Base-by-base conservation (phyloP, 2,113 vertebrate species). In the Acanthochromis polyacanthus region DNA sequence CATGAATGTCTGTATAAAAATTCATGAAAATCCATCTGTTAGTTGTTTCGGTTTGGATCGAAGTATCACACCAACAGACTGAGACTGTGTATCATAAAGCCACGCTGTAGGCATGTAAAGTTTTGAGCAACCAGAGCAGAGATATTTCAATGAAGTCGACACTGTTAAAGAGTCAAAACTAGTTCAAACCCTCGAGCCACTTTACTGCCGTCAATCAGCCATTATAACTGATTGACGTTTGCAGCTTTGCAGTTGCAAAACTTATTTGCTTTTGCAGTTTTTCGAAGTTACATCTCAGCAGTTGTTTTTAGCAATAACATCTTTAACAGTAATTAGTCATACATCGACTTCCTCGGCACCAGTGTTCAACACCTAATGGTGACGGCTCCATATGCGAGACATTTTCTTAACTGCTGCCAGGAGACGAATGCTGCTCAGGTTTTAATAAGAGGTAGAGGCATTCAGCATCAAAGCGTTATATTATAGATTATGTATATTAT, bases 251-350 rank as follows among this genome's bases (percentile, higher is more conserved):
- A 69, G 36, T 43, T 55, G 32, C 59, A 71, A 48, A 25, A 25
- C 25, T 25, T 25, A 25, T 25, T 25, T 25, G 2, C 25, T 25
- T 25, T 25, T 25, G 25, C 25, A 25, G 25, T 25, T 15, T 43
- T 67, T 67, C 46, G 60, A 40, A 22, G 66, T 61, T 10, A 71
- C 62, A 78, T 80, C 38, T 30, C 28, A 74, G 57, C 14, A 28
- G 51, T 38, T 76, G 28, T 59, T 58, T 53, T 36, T 52, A 22
- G 36, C 15, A 22, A 36, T 46, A 74, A 58, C 71, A 76, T 71
- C 59, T 25, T 82, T 32, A 22, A 15, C 3, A 46, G 38, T 45
- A 75, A 57, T 78, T 71, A 84, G 65, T 75, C 72, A 82, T 22
- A 32, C 59, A 59, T 65, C 75, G 32, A 28, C 64, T 55, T 71